Evolutionary conservation across 1,140 invertebrate genomes (phyloP), one percentile per base, ranked within the genome.

Genomic region (Trichogramma pretiosum): DNA sequence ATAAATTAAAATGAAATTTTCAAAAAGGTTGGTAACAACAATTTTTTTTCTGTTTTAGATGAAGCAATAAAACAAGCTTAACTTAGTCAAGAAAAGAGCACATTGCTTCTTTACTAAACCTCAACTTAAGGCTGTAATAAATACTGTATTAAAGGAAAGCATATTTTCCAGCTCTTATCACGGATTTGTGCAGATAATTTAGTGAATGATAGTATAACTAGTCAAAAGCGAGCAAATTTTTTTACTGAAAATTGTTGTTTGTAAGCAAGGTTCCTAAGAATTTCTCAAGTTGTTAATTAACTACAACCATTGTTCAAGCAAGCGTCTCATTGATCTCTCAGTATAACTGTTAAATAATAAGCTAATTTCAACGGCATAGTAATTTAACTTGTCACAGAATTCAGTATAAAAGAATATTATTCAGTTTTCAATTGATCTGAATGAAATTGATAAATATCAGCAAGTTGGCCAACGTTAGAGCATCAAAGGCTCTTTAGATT

Each of bases 21-120:
- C 24, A 28, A 45, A 41, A 40, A 55, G 57, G 43, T 56, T 56
- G 54, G 58, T 60, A 61, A 52, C 56, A 53, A 56, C 51, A 55
- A 48, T 54, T 56, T 57, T 56, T 59, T 54, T 56, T 42, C n/a
- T n/a, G n/a, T n/a, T n/a, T n/a, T n/a, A n/a, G n/a, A n/a, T n/a
- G n/a, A n/a, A n/a, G n/a, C n/a, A n/a, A n/a, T n/a, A n/a, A n/a
- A n/a, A n/a, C n/a, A n/a, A n/a, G n/a, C n/a, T n/a, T n/a, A n/a
- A n/a, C n/a, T n/a, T n/a, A n/a, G n/a, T n/a, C n/a, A 23, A 13
- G 2, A 44, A 18, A 3, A 26, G 22, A 18, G 37, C 3, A 21
- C 5, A 1, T 14, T 17, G 9, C 17, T 40, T 3, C 35, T 46
- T 50, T 50, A 44, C 33, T 18, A 28, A 45, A 50, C n/a, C 28